Conservation (phyloP, 2,113 vertebrate species). For the Lophotis ruficrista region DNA sequence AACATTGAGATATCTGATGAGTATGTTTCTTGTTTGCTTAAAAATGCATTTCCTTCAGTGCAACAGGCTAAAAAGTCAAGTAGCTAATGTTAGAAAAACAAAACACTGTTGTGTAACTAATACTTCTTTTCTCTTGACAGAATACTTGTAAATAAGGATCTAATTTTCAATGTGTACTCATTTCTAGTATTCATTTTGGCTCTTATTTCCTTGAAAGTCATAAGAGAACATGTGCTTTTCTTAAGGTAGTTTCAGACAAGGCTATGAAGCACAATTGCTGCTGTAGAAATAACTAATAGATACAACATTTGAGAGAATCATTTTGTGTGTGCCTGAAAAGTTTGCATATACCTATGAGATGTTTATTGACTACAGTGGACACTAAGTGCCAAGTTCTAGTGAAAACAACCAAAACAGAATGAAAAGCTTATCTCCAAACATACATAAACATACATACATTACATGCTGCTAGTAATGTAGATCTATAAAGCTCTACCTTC, state of each 20-base stretch:
- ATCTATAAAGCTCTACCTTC: neutral
- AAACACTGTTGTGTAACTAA: neutral
- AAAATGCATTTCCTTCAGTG: neutral
- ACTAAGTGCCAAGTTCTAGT: neutral
- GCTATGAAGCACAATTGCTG: neutral
- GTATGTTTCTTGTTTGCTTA: constrained; percentile 76
- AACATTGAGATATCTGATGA: constrained; percentile 94
- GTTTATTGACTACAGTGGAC: neutral
- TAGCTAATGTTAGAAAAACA: neutral
- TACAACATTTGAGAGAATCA: neutral
- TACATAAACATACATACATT: too few relatives aligned
- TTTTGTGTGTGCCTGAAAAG: neutral
- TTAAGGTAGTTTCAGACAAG: neutral
- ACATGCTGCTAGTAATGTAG: neutral
- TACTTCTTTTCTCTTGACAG: neutral
- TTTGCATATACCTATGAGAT: neutral
- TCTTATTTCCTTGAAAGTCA: neutral
- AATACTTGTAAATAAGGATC: neutral
- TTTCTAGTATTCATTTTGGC: neutral
- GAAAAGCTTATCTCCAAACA: neutral
- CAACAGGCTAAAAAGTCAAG: neutral
- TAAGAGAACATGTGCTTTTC: neutral
- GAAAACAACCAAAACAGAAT: neutral
- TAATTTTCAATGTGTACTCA: neutral
- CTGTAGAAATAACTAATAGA: neutral